These are phyloP conservation scores for Albula goreensis DNA, from an alignment of 2,113 vertebrate species.

Conservation along the genomic window DNA sequence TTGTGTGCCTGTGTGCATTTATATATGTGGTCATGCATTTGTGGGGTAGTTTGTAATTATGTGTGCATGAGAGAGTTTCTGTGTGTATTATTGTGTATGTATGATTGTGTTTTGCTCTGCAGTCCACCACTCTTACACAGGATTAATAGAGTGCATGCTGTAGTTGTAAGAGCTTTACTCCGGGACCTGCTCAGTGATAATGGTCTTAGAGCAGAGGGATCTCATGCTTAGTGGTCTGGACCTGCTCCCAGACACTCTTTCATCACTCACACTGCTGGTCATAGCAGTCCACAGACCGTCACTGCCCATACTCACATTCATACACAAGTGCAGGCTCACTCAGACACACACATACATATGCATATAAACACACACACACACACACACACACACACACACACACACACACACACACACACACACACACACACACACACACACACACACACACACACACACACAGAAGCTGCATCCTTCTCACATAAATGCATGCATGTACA, in stretches of 20 bases:
- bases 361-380: not conserved
- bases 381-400: not conserved
- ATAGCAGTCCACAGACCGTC: not conserved
- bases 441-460: not conserved
- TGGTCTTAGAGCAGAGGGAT: constrained; percentile 13
- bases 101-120: not conserved
- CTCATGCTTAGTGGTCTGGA: constrained; percentile 22
- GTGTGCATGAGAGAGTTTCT: not conserved
- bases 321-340: not conserved
- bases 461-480: not conserved
- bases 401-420: not conserved
- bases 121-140: not conserved
- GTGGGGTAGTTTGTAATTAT: not conserved
- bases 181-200: constrained; percentile 23
- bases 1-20: not conserved
- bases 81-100: not conserved
- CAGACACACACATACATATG: not conserved
- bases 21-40: not conserved
- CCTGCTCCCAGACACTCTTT: not conserved
- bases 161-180: constrained; percentile 25
- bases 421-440: not conserved
- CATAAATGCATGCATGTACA: not conserved
- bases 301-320: not conserved
- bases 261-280: not conserved
- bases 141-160: constrained; percentile 20